Evolutionary conservation across 2,113 vertebrate genomes (phyloP).

Genomic region (Colistium nudipinnis): DNA sequence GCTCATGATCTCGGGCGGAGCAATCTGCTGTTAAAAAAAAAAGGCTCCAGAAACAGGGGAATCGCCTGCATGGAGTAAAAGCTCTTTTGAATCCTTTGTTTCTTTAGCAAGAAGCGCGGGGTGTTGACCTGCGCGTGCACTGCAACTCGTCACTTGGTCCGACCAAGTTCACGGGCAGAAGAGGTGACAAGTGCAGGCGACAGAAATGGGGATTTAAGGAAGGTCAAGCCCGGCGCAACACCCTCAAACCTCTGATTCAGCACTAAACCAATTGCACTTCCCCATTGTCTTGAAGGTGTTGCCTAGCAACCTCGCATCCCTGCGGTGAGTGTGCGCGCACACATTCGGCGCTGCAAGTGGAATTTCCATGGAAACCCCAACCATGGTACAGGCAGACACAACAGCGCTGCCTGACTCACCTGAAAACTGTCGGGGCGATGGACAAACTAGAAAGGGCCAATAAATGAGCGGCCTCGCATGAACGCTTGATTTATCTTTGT

Average conservation of each 20-base stretch:
- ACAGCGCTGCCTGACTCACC: conserved; percentile 20
- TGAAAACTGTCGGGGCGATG: conserved; percentile 21
- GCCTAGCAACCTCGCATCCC: conserved; percentile 74
- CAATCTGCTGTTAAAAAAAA: conserved; percentile 35
- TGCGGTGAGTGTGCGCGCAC: conserved; percentile 35
- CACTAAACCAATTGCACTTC: conserved; percentile 60
- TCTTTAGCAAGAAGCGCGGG: conserved; percentile 35
- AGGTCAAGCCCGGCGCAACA: conserved; percentile 39
- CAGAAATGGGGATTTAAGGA: conserved; percentile 6
- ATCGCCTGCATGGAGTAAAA: conserved; percentile 38
- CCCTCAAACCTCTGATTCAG: conserved; percentile 68
- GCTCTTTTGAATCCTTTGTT: conserved; percentile 57
- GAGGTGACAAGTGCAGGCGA: conserved; percentile 13
- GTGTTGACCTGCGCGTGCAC: conserved; percentile 38
- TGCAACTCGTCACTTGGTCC: conserved; percentile 32
- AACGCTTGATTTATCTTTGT: conserved; percentile 16
- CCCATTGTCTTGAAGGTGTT: conserved; percentile 61
- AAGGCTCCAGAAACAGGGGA: conserved; percentile 31
- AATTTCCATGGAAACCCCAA: conserved; percentile 75
- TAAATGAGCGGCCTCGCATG: background rate
- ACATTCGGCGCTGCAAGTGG: conserved; percentile 45
- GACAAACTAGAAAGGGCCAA: conserved; percentile 15
- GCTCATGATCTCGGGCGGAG: conserved; percentile 38
- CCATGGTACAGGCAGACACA: conserved; percentile 28
- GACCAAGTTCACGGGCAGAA: conserved; percentile 33